Percentiles rank a stretch among this genome's conserved stretches.
phyloP scores from a whole-genome alignment of 2,888 invertebrate genomes.

The Copidosoma aretas region DNA sequence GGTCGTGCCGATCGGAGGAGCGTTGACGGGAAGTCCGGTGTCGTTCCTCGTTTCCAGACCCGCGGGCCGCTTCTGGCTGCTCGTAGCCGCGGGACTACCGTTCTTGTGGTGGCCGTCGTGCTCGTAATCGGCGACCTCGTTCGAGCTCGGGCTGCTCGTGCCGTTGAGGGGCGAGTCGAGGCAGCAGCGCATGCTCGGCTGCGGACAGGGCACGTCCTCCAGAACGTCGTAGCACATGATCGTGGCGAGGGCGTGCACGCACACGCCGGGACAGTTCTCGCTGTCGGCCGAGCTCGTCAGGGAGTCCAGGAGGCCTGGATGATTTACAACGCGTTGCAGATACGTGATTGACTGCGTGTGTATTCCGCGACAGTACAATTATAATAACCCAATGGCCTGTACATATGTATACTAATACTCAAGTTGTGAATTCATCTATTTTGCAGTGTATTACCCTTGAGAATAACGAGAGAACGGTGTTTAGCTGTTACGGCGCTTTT shows the following conservation, averaged over 20 bases:
- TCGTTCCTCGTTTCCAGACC: too few relatives aligned
- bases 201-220: slow-evolving; percentile 82
- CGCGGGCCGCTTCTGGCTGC: background rate
- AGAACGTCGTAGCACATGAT: slow-evolving; percentile 85
- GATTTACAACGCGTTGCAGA: too few relatives aligned
- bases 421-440: too few relatives aligned
- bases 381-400: too few relatives aligned
- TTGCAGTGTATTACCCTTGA: too few relatives aligned
- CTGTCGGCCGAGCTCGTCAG: slow-evolving; percentile 84
- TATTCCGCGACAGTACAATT: too few relatives aligned
- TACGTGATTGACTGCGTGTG: too few relatives aligned
- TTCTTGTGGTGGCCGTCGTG: slow-evolving; percentile 13
- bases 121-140: slow-evolving; percentile 51
- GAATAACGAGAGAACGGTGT: too few relatives aligned
- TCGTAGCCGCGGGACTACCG: background rate
- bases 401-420: too few relatives aligned
- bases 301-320: slow-evolving; percentile 82
- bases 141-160: slow-evolving; percentile 55
- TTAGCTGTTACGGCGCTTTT: too few relatives aligned
- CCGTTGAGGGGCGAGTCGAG: slow-evolving; percentile 75
- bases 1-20: background rate
- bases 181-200: slow-evolving; percentile 83
- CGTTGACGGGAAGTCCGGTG: background rate
- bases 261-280: slow-evolving; percentile 88
- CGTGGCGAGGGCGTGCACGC: slow-evolving; percentile 85